phyloP scores from a whole-genome alignment of 2,113 vertebrate genomes.

The Brienomyrus longianalis region DNA sequence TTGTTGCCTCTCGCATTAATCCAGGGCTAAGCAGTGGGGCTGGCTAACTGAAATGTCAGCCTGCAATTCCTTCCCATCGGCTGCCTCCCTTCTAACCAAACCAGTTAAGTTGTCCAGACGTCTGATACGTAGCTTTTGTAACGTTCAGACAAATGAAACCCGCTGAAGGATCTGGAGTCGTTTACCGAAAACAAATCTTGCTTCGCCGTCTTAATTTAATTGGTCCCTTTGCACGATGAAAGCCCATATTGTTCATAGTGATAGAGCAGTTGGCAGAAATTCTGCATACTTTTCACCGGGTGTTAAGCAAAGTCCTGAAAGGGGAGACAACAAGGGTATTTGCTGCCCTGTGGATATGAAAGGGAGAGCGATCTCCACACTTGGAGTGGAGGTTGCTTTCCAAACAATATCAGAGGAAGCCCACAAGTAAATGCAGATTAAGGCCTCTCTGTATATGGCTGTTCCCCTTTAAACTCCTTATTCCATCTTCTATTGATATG shows the following conservation, averaged over 20 bases:
- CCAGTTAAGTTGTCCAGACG: background rate
- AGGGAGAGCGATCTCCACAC: background rate
- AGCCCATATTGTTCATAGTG: background rate
- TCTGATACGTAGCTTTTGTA: background rate
- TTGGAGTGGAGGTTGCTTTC: background rate
- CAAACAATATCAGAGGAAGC: background rate
- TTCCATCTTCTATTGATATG: background rate
- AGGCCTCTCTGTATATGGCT: background rate
- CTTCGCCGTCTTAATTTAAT: background rate
- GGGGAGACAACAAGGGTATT: background rate
- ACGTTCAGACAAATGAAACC: background rate
- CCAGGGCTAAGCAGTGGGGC: background rate
- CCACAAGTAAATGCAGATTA: background rate
- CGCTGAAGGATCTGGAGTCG: background rate
- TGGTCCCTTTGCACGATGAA: background rate
- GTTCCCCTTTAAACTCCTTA: background rate
- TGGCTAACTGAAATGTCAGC: background rate
- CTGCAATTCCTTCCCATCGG: background rate
- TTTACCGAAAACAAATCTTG: background rate
- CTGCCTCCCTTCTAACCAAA: background rate
- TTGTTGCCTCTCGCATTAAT: background rate
- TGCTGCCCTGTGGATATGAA: background rate
- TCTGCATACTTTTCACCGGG: background rate
- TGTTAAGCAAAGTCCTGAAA: background rate
- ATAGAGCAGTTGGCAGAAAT: background rate